These are phyloP conservation scores for Drosophila novamexicana DNA, from an alignment of 1,140 invertebrate species.

Conservation along the genomic window DNA sequence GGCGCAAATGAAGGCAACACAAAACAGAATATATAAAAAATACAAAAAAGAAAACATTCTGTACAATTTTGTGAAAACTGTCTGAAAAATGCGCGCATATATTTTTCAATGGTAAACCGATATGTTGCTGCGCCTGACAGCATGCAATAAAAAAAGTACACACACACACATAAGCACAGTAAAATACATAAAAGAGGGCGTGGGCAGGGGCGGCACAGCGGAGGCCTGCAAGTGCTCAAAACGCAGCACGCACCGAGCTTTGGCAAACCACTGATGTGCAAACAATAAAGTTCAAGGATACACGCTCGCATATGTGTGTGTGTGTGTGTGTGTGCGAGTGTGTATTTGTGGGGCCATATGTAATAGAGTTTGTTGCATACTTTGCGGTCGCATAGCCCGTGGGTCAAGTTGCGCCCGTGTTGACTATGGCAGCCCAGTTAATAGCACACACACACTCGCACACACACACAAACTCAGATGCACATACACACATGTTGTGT, in stretches of 20 bases:
- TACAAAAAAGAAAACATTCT: constrained; percentile 45
- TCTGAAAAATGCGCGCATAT: constrained; percentile 72
- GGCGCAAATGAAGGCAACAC: constrained; percentile 12
- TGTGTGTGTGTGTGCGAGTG: constrained; percentile 6
- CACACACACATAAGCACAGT: constrained; percentile 6
- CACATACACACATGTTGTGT: constrained; percentile 23
- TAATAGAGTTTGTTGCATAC: constrained; percentile 67
- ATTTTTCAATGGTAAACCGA: constrained; percentile 77
- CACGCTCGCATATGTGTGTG: constrained; percentile 13
- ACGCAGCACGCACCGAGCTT: constrained; percentile 57
- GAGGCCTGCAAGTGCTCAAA: constrained; percentile 54
- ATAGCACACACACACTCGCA: constrained; percentile 34
- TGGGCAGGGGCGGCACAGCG: constrained; percentile 38
- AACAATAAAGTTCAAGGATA: constrained; percentile 84
- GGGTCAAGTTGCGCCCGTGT: constrained; percentile 68
- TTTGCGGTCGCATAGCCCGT: constrained; percentile 57
- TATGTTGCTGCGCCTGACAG: constrained; percentile 77
- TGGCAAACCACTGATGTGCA: constrained; percentile 77
- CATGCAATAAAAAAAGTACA: constrained; percentile 65
- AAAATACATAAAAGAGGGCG: constrained; percentile 39
- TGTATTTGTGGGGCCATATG: constrained; percentile 25
- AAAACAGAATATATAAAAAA: constrained; percentile 10
- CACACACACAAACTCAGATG: constrained; percentile 2
- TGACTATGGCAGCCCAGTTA: constrained; percentile 68
- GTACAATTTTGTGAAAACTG: constrained; percentile 69